These are phyloP conservation scores for Phylloscopus trochiloides DNA, from an alignment of 2,113 vertebrate species.

Conservation along the genomic window DNA sequence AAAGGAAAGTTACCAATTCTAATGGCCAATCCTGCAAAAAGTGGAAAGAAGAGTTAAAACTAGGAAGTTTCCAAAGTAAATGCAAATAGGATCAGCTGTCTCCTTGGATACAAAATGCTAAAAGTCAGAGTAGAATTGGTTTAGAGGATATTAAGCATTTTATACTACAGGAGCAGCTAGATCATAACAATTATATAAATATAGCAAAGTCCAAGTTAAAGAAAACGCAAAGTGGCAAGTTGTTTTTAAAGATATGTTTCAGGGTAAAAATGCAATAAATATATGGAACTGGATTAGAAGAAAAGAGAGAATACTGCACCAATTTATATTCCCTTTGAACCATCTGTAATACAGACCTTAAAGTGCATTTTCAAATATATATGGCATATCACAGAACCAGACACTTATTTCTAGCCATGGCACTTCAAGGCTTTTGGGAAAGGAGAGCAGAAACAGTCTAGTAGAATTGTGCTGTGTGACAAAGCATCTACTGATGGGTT, in stretches of 20 bases:
- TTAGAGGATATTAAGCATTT: conserved; percentile 10
- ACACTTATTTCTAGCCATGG: conserved; percentile 13
- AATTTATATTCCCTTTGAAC: conserved; percentile 57
- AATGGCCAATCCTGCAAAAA: conserved; percentile 6
- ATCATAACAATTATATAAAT: neutral
- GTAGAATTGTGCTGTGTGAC: neutral
- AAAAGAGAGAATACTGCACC: neutral
- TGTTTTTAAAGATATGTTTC: neutral
- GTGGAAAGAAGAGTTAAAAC: neutral
- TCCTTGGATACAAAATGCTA: neutral
- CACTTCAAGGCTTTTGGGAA: conserved; percentile 8
- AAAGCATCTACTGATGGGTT: neutral
- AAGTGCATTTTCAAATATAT: conserved; percentile 58
- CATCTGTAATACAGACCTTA: conserved; percentile 37
- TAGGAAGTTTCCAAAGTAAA: neutral
- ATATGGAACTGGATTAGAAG: neutral
- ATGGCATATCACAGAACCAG: conserved; percentile 47
- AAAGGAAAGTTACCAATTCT: neutral
- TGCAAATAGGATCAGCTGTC: neutral
- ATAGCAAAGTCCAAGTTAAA: neutral
- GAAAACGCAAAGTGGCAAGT: neutral
- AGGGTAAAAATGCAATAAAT: neutral
- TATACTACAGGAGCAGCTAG: neutral
- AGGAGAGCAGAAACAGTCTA: neutral
- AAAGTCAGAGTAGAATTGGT: neutral